Base-by-base conservation (phyloP, 2,888 invertebrate genomes). In the Linhomoeus sp. region DNA sequence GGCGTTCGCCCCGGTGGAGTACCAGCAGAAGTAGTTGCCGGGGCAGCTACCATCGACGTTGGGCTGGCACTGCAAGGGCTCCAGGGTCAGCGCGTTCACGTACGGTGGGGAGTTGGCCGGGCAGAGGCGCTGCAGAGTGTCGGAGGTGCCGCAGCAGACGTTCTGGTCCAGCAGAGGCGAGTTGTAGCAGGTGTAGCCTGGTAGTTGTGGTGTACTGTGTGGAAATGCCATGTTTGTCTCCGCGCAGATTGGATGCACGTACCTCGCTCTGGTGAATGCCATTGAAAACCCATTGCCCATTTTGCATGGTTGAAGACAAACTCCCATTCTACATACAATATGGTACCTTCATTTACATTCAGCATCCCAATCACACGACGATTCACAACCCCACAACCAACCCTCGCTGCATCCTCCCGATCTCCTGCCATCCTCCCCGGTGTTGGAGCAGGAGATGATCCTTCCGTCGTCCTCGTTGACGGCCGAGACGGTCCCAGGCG, bases 11-110 rank as follows among this genome's bases (percentile, higher is more conserved):
- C 59, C 58, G 25, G 62, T 58, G 7, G 60, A 60, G 56, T 56
- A 57, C 61, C 61, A 62, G 49, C 62, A 62, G 58, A 61, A 62
- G 53, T 62, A 62, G 54, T 59, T 59, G 37, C 61, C 57, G 1
- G 60, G 60, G 47, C 61, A 62, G 3, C 60, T 57, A 37, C 61
- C 60, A 45, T 59, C 61, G 33, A 62, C 59, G 46, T 60, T 62
- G 29, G 62, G 62, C 14, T 60, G 61, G 49, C 62, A 62, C 50
- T 62, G 61, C 59, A 60, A 58, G 22, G 61, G 60, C 49, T 61
- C 60, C n/a, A 62, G 58, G 3, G 59, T 59, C 19, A 62, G 55
- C 12, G 61, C 61, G 23, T 57, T 58, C 50, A 62, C 58, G 56
- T 60, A 62, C 39, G 61, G 62, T 25, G 58, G 59, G 12, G 61